Base-by-base conservation (phyloP, 2,797 vertebrate species). In the Spondyliosoma cantharus region DNA sequence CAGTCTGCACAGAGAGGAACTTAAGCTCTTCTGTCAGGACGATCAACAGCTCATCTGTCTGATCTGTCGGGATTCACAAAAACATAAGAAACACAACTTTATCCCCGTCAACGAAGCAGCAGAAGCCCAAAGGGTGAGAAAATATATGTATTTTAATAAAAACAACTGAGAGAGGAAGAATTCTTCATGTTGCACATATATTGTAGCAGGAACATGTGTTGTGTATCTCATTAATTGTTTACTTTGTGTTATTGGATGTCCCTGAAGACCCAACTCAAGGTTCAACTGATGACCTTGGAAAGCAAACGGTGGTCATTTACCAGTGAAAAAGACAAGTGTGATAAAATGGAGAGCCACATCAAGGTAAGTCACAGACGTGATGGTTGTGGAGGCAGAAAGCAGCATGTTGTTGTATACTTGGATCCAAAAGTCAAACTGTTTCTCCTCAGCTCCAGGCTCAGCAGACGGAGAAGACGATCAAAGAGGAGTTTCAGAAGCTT, bases 381-480 rank as follows among this genome's bases (percentile, higher is more conserved):
- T 24, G 5, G 12, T 0, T 37, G 4, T 2, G n/a, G 12, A 27
- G 2, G 0, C 0, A 20, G 19, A 16, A 2, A n/a, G 5, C 8
- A 16, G 7, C 16, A 22, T 61, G 16, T 17, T 22, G 16, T 59
- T 1, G 27, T 13, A 5, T 6, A 0, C 20, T 57, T 27, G 37
- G 0, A 7, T 45, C 4, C 48, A 2, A 59, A 68, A 22, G 3
- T 37, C 37, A 37, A 11, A 9, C 4, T 70, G 19, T 52, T 59
- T 79, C 65, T 74, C 29, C 27, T 67, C 60, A 91, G 90, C 14
- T 69, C 17, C 88, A 89, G 84, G 82, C 82, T 78, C 62, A 62
- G 43, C 64, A 68, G 65, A 85, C 85, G 0, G 88, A 87, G 78
- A 78, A 49, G 65, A 60, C 13, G 0, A 75, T 91, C 32, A 80